Base-by-base conservation (phyloP, 30 jellyfish, hydroid and myxozoan species). In the Aurelia aurita region DNA sequence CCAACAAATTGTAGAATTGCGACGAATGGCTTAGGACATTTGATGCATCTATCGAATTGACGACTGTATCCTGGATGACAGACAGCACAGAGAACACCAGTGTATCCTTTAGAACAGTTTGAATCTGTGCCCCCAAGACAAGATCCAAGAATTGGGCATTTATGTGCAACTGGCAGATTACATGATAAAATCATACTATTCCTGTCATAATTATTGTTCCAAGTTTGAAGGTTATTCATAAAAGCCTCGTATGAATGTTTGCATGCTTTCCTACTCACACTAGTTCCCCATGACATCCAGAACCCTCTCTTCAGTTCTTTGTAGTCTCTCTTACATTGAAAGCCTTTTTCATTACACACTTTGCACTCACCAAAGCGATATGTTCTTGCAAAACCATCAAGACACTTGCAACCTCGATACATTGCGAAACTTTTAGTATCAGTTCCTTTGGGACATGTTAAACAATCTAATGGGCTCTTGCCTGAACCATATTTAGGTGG, bases 51-150 rank as follows among this genome's bases (percentile, higher is more conserved):
- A 5, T 61, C 18, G 44, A 31, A 84, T 25, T 60, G 82, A 6
- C 86, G 58, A 45, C 57, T 53, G 63, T 70, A 84, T 18, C 75
- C 74, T 29, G 32, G 21, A 27, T 67, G 47, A 32, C 94, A 84
- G 25, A 84, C 94, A 18, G 84, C 77, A 44, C 94, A 84, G 13
- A 84, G 59, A 3, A 58, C 82, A 22, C 94, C 94, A 11, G 77
- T 84, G 79, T 84, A 84, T 14, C 79, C 79, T 11, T n/a, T 25
- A 18, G 54, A n/a, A 57, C 94, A 84, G 13, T 34, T 16, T 3
- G 94, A 88, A 19, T 70, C 82, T 18, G 49, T 63, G 2, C 94
- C 94, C 3, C 94, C 94, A 10, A 46, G 54, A 31, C 94, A 84
- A 6, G 94, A 59, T 11, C 88, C 88, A 28, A 11, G 26, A 0